phyloP scores from a whole-genome alignment of 2,888 invertebrate species.

The Muscina levida region DNA sequence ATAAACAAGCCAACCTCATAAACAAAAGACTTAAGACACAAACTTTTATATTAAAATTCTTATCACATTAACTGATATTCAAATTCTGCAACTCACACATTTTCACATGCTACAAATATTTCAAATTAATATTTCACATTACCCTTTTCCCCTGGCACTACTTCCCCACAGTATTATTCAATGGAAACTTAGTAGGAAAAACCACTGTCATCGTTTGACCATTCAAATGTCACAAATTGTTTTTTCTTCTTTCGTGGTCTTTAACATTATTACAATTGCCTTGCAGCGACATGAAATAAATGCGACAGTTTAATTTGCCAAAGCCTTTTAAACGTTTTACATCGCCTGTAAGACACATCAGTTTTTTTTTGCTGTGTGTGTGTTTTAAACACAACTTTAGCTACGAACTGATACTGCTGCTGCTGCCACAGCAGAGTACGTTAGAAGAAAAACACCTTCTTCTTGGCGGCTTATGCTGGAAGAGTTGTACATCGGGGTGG shows the following conservation, averaged over 20 bases:
- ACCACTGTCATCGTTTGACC: constrained; percentile 69
- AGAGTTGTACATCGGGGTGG: neutral
- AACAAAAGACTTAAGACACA: constrained; percentile 9
- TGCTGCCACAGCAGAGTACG: constrained; percentile 5
- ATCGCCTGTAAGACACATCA: neutral
- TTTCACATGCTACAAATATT: neutral
- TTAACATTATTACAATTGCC: constrained; percentile 60
- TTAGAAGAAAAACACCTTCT: constrained; percentile 58
- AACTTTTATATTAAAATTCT: neutral
- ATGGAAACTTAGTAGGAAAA: constrained; percentile 23
- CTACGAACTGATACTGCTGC: neutral
- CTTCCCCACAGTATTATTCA: neutral
- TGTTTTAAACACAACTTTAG: constrained; percentile 20
- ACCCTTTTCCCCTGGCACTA: neutral
- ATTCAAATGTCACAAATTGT: constrained; percentile 78
- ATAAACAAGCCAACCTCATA: too few species aligned
- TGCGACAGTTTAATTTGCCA: constrained; percentile 79
- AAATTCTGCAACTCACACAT: neutral
- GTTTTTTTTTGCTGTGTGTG: neutral
- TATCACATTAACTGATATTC: neutral
- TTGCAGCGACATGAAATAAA: constrained; percentile 77
- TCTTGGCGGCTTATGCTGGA: constrained; percentile 6
- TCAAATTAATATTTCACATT: neutral
- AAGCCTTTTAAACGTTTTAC: constrained; percentile 38
- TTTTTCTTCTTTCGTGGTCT: constrained; percentile 70